A percentile compares a stretch with the other conserved stretches of the same genome.
Conservation (phyloP, 2,888 invertebrate genomes). For the Stenurella melanura region DNA sequence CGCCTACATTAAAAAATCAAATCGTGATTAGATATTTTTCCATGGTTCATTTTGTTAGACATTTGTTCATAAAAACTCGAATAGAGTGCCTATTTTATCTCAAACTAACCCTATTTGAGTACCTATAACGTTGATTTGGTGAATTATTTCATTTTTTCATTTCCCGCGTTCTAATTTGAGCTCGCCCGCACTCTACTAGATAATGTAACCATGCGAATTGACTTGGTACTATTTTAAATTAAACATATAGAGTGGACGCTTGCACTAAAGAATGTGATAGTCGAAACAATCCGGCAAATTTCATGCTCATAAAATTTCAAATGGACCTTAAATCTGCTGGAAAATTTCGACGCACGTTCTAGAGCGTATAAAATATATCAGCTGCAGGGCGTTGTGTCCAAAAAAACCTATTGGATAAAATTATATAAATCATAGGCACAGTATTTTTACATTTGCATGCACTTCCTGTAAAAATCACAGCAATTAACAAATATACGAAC, state of each 20-base stretch:
- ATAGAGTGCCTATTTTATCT: too few species aligned
- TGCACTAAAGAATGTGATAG: conserved; percentile 24
- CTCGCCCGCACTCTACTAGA: too few species aligned
- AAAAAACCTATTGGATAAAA: conserved; percentile 43
- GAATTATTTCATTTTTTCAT: too few species aligned
- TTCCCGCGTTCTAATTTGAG: too few species aligned
- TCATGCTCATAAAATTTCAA: conserved; percentile 28
- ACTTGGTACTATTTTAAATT: conserved; percentile 3
- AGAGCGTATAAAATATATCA: conserved; percentile 27
- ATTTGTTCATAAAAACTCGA: too few species aligned
- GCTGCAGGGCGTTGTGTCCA: conserved; percentile 38
- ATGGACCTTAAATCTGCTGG: conserved; percentile 40
- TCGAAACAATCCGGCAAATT: conserved; percentile 23
- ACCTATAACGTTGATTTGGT: too few species aligned
- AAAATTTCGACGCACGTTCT: conserved; percentile 33
- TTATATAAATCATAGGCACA: conserved; percentile 38
- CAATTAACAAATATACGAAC: conserved; percentile 40
- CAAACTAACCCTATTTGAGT: too few species aligned
- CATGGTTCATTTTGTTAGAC: too few species aligned
- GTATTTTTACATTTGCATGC: conserved; percentile 44
- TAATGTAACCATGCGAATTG: too few species aligned
- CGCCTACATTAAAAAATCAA: too few species aligned
- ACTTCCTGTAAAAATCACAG: conserved; percentile 41
- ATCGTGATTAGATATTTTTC: too few species aligned
- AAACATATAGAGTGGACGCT: conserved; percentile 27